Conservation (phyloP, 2,888 invertebrate genomes). For the Tortrix viridana region DNA sequence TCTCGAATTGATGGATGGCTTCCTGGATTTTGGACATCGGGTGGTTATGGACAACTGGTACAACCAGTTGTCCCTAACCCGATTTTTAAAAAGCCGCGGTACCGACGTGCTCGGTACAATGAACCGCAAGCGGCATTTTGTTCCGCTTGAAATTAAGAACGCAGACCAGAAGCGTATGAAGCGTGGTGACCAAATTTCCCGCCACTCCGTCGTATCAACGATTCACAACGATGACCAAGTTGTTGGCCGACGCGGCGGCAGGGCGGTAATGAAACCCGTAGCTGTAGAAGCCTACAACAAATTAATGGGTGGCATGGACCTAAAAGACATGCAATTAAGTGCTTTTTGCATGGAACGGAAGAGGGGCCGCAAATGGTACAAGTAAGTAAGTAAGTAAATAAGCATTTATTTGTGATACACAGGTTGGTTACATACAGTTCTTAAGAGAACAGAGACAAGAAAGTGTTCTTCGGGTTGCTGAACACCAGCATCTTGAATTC, state of each 20-base stretch:
- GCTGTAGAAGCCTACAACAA: conserved; percentile 42
- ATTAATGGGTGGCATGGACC: conserved; percentile 43
- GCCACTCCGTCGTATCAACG: conserved; percentile 31
- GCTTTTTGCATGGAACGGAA: conserved; percentile 42
- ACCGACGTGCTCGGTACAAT: conserved; percentile 39
- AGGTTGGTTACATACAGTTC: too few relatives aligned
- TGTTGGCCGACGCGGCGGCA: conserved; percentile 16
- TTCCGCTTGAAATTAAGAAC: conserved; percentile 23
- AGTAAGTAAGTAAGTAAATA: too few relatives aligned
- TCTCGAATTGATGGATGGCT: conserved; percentile 36
- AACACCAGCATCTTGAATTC: conserved; percentile 35
- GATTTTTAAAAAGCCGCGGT: conserved; percentile 29
- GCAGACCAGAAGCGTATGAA: conserved; percentile 22
- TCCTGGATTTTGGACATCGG: conserved; percentile 36
- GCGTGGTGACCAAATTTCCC: background rate
- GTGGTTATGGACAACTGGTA: conserved; percentile 39
- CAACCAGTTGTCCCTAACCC: conserved; percentile 34
- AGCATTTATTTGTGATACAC: too few relatives aligned
- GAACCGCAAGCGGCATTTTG: conserved; percentile 19
- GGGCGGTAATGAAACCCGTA: background rate
- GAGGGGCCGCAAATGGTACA: conserved; percentile 40
- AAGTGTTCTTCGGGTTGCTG: conserved; percentile 39
- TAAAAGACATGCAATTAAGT: conserved; percentile 45
- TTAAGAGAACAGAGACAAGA: too few relatives aligned
- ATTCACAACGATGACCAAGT: conserved; percentile 37